A percentile compares a stretch with the other conserved stretches of the same genome.
Conservation (phyloP, 2,113 vertebrate genomes). For the Ophthalmolycus amberensis region DNA sequence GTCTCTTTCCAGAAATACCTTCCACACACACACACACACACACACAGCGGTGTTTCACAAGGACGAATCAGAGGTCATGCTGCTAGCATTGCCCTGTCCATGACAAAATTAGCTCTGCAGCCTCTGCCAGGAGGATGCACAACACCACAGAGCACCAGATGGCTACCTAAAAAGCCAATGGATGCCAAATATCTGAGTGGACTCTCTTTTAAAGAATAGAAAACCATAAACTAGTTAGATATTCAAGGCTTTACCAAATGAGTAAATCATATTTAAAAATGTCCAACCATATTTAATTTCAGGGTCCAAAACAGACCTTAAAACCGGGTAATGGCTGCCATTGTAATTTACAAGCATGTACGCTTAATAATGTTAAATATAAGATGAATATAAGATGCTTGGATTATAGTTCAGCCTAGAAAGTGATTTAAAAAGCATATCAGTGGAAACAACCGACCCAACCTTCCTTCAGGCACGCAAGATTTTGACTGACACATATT, state of each 20-base stretch:
- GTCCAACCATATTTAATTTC: slow-evolving; percentile 7
- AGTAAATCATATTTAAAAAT: background rate
- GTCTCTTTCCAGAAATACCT: slow-evolving; percentile 51
- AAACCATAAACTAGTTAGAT: background rate
- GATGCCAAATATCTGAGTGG: background rate
- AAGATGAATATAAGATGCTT: background rate
- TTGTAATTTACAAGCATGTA: background rate
- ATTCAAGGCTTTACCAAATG: background rate
- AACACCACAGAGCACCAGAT: slow-evolving; percentile 49
- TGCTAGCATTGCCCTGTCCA: slow-evolving; percentile 19
- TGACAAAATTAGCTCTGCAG: slow-evolving; percentile 46
- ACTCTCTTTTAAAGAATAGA: slow-evolving; percentile 17
- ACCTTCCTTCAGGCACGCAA: background rate
- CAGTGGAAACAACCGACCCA: slow-evolving; percentile 1
- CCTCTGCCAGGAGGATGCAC: slow-evolving; percentile 36
- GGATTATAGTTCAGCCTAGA: background rate
- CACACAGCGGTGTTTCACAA: slow-evolving; percentile 51
- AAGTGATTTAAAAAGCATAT: slow-evolving; percentile 5
- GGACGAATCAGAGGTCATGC: slow-evolving; percentile 56
- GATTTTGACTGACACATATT: slow-evolving; percentile 29
- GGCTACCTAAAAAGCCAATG: slow-evolving; percentile 31
- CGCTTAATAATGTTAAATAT: background rate
- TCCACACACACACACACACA: slow-evolving; percentile 7
- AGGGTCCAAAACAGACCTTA: background rate
- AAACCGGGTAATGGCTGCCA: background rate